Evolutionary conservation across 37 sponge, comb jelly and placozoan species (phyloP), one percentile per base, ranked within the genome.

Genomic region (Aplysina aerophoba): DNA sequence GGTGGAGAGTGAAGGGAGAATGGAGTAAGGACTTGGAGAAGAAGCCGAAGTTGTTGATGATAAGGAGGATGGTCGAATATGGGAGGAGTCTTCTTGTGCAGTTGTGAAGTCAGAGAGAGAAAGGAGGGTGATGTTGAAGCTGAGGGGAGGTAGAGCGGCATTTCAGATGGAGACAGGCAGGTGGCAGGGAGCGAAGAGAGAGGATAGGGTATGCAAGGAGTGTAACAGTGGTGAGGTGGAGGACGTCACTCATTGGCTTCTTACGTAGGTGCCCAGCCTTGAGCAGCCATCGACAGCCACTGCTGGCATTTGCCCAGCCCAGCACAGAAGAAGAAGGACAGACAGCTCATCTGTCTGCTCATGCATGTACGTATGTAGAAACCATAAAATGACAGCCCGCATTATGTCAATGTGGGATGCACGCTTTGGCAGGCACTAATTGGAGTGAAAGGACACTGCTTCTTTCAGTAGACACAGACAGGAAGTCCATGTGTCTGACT

Each of bases 61-160:
- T 58, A 19, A 58, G 19, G 59, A 58, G 19, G 59, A 58, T 58
- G 15, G 59, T 58, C 17, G 15, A 58, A 14, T 0, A 56, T 0
- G 78, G 78, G 56, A 74, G 39, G 78, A 88, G 83, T 83, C 71
- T 30, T 38, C 37, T 15, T 88, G 88, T 59, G 60, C 31, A 31
- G 64, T 59, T 4, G 31, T 38, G 82, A 31, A 15, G 40, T n/a
- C n/a, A n/a, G n/a, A n/a, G n/a, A 65, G 82, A 22, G 50, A 59
- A 27, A 67, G 87, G 62, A 0, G 21, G 62, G 73, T 87, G 19
- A 31, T 54, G n/a, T 87, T 87, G 19, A 58, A 58, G 59, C 59
- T 58, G 15, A 58, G 59, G 59, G 59, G 59, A 58, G 19, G 59
- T 58, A 58, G 17, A 58, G 59, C 59, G 19, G 19, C 59, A 58